Conservation (phyloP, 2,113 vertebrate species). For the Macrotis lagotis region DNA sequence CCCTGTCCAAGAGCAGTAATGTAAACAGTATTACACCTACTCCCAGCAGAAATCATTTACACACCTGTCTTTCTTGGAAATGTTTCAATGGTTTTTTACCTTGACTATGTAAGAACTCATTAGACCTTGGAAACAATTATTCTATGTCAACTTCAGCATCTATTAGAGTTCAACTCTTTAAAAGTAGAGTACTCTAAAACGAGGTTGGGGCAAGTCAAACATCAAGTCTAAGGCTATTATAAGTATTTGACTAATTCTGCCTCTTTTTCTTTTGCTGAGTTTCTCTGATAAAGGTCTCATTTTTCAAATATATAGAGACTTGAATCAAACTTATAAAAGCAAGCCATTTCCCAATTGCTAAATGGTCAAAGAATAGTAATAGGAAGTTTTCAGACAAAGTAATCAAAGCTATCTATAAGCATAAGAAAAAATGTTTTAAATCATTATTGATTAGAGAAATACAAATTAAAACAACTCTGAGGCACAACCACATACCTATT, state of each 20-base stretch:
- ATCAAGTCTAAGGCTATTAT: background rate
- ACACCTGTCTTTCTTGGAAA: constrained; percentile 82
- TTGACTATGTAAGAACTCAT: constrained; percentile 50
- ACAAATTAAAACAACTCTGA: background rate
- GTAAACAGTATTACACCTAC: constrained; percentile 65
- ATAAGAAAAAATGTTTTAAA: background rate
- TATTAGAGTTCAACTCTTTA: constrained; percentile 42
- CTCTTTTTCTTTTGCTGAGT: background rate
- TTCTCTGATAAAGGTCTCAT: background rate
- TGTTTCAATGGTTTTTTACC: constrained; percentile 67
- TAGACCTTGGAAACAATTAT: constrained; percentile 47
- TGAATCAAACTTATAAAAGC: background rate
- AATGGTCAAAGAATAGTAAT: background rate
- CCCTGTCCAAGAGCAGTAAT: constrained; percentile 44
- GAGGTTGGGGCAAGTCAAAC: background rate
- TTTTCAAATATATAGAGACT: background rate
- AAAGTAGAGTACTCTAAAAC: background rate
- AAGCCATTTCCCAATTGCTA: background rate
- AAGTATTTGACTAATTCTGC: background rate
- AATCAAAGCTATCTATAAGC: background rate
- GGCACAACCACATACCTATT: background rate
- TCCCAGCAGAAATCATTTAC: constrained; percentile 64
- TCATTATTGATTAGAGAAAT: background rate
- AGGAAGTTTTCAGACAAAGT: background rate
- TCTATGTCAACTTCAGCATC: constrained; percentile 49